Percentiles rank a stretch among this genome's conserved stretches.
Conservation (phyloP, 2,888 invertebrate species). For the Campoplex nolae region DNA sequence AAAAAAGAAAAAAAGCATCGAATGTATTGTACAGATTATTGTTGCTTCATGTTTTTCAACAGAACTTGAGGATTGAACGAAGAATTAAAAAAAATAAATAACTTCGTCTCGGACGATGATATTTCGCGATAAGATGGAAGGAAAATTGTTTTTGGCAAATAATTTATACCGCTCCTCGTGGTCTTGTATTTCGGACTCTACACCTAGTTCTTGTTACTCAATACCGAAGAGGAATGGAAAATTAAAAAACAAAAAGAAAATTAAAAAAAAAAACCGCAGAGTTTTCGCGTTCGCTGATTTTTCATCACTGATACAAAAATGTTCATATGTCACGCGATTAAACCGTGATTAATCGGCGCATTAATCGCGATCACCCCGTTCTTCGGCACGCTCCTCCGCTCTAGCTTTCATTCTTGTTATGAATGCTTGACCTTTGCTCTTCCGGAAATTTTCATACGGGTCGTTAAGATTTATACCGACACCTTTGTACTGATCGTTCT, state of each 20-base stretch:
- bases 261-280: conserved; percentile 17
- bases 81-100: conserved; percentile 28
- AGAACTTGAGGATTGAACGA: conserved; percentile 30
- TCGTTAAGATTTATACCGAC: conserved; percentile 97
- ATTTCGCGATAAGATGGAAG: conserved; percentile 2
- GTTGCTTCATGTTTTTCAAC: conserved; percentile 38
- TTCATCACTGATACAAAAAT: conserved; percentile 10
- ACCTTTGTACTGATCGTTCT: conserved; percentile 97
- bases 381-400: conserved; percentile 90
- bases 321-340: conserved; percentile 22
- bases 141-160: conserved; percentile 19
- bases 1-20: neutral
- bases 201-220: conserved; percentile 16
- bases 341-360: neutral
- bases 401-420: conserved; percentile 97
- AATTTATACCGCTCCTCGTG: neutral
- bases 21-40: conserved; percentile 52
- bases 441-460: conserved; percentile 98
- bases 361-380: conserved; percentile 84
- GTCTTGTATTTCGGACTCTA: neutral
- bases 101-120: conserved; percentile 28
- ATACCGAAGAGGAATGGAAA: conserved; percentile 48
- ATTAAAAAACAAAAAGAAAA: neutral
- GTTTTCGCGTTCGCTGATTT: neutral
- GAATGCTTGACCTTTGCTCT: conserved; percentile 97